These are phyloP conservation scores for Tapirus indicus DNA, from an alignment of 2,797 vertebrate species.

Conservation along the genomic window DNA sequence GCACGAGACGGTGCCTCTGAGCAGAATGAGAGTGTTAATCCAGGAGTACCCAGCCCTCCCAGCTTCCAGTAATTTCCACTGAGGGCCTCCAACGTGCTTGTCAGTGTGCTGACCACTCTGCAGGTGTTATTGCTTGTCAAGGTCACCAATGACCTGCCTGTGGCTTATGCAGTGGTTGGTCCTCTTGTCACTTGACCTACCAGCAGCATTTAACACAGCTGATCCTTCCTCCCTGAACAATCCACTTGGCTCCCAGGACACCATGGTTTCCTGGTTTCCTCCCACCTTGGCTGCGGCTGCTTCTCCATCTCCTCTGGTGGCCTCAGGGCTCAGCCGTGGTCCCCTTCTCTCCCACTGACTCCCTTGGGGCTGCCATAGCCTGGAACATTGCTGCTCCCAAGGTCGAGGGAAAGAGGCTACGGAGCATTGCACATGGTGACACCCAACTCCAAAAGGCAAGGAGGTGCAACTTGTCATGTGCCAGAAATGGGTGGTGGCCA, in stretches of 20 bases:
- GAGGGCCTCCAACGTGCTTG: not conserved
- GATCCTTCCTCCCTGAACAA: not conserved
- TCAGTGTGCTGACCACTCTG: not conserved
- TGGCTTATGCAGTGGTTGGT: not conserved
- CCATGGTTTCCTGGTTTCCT: not conserved
- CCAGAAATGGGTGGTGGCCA: not conserved
- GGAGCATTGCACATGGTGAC: accelerated
- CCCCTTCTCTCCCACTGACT: not conserved
- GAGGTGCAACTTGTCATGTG: no score
- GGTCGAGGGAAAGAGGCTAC: not conserved
- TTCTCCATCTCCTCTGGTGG: not conserved
- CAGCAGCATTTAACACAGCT: accelerated
- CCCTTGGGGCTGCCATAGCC: not conserved
- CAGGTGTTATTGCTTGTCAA: accelerated
- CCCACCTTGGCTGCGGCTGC: not conserved
- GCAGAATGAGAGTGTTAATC: accelerated
- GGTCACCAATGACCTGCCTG: not conserved
- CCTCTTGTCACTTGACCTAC: accelerated
- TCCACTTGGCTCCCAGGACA: not conserved
- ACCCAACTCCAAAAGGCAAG: not conserved
- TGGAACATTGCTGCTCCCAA: not conserved
- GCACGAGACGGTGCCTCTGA: accelerated
- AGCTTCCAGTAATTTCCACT: not conserved
- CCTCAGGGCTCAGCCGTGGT: not conserved
- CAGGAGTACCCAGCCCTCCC: not conserved